These are phyloP conservation scores for Sebastes diaconus DNA, from an alignment of 2,797 vertebrate species.

Conservation along the genomic window DNA sequence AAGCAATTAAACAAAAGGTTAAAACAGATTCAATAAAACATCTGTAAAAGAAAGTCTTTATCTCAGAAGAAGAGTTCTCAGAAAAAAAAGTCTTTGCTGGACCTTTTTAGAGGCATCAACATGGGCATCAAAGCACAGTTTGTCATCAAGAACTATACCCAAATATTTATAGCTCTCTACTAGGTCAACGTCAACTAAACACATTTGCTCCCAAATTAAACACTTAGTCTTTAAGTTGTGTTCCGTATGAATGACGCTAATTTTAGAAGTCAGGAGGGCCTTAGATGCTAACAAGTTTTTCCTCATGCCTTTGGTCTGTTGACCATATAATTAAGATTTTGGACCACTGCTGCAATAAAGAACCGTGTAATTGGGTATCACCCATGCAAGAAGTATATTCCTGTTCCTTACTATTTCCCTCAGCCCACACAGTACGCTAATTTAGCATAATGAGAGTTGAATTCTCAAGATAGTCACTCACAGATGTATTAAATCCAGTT, in stretches of 20 bases:
- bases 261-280: background rate
- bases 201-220: background rate
- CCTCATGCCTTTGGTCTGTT: background rate
- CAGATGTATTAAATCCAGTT: slow-evolving; percentile 25
- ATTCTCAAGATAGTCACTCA: slow-evolving; percentile 6
- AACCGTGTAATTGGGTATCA: background rate
- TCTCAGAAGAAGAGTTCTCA: too few species aligned
- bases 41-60: too few species aligned
- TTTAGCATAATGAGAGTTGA: slow-evolving; percentile 19
- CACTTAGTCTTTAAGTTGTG: background rate
- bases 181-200: background rate
- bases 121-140: too few species aligned
- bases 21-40: too few species aligned
- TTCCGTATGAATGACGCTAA: background rate
- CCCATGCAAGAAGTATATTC: background rate
- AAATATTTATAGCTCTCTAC: too few species aligned
- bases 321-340: background rate
- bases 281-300: background rate
- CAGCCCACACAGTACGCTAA: slow-evolving; percentile 12
- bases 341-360: background rate
- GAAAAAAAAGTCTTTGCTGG: fast-evolving
- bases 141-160: too few species aligned
- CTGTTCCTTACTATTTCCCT: background rate
- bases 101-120: too few species aligned
- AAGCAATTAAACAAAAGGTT: too few species aligned